Percentiles rank a stretch among this genome's conserved stretches.
Conservation (phyloP, 2,113 vertebrate species). For the Saiga tatarica region DNA sequence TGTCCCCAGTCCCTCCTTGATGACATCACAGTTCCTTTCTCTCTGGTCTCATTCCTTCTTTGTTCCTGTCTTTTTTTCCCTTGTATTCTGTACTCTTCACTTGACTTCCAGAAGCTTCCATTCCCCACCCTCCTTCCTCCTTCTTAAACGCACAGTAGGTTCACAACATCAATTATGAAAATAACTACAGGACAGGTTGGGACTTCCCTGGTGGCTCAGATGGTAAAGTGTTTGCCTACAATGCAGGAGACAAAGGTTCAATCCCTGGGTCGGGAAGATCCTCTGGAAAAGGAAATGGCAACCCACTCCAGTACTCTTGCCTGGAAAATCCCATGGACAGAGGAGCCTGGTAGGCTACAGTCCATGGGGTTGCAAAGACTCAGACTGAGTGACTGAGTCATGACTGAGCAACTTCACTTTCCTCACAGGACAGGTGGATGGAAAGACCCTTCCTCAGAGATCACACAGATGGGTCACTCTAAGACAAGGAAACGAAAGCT, state of each 20-base stretch:
- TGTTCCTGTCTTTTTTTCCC: not conserved
- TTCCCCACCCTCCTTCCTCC: rapidly evolving
- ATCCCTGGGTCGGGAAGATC: not conserved
- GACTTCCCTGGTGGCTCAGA: not conserved
- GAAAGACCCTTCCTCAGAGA: not conserved
- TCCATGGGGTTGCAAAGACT: not conserved
- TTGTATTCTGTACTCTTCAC: not conserved
- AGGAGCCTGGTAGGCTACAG: not conserved
- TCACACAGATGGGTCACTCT: not conserved
- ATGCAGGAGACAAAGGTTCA: not conserved
- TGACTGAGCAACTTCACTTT: not conserved
- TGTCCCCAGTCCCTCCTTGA: not conserved
- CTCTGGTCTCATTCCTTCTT: not conserved
- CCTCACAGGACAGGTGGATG: not conserved
- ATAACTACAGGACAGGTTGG: not conserved
- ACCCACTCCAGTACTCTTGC: not conserved
- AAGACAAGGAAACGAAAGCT: not conserved
- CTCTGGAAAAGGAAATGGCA: not conserved
- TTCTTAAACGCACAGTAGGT: not conserved
- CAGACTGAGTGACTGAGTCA: too few relatives aligned
- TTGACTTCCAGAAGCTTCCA: not conserved
- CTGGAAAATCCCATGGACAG: not conserved
- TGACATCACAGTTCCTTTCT: not conserved
- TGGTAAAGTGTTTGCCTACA: not conserved
- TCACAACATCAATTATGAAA: not conserved